phyloP scores from a whole-genome alignment of 2,888 invertebrate species.

The Apotomis turbidana region DNA sequence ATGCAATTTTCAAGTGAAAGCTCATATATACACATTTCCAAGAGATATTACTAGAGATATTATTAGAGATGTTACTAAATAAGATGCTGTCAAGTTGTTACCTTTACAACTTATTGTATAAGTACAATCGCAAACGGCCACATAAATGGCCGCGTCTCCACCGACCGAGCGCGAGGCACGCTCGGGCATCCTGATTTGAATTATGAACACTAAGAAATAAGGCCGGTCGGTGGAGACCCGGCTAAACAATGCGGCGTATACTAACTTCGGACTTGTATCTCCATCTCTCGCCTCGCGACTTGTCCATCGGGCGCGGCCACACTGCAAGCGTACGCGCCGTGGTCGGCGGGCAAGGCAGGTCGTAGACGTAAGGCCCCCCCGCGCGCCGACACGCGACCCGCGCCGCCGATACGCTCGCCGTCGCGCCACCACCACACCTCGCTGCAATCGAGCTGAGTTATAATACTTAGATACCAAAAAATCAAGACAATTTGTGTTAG shows the following conservation, averaged over 20 bases:
- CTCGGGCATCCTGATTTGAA: too few relatives aligned
- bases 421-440: conserved; percentile 67
- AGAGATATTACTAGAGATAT: too few relatives aligned
- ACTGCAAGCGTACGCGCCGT: conserved; percentile 90
- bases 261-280: conserved; percentile 88
- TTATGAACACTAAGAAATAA: too few relatives aligned
- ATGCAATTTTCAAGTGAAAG: too few relatives aligned
- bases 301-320: conserved; percentile 89
- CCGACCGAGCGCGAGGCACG: too few relatives aligned
- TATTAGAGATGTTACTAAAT: too few relatives aligned
- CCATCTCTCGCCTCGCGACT: conserved; percentile 87
- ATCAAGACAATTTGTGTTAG: neutral
- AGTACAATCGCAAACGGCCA: too few relatives aligned
- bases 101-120: too few relatives aligned
- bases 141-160: too few relatives aligned
- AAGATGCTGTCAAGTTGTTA: too few relatives aligned
- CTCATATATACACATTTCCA: too few relatives aligned
- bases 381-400: conserved; percentile 69
- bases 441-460: conserved; percentile 61
- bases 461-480: neutral
- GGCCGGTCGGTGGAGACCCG: too few relatives aligned
- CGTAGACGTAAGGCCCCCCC: conserved; percentile 64
- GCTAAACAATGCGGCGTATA: conserved; percentile 43
- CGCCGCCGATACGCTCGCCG: conserved; percentile 84
- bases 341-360: conserved; percentile 83